A percentile compares a stretch with the other conserved stretches of the same genome.
These are phyloP conservation scores for Polydrusus cervinus DNA, from an alignment of 2,888 invertebrate species.

Conservation along the genomic window DNA sequence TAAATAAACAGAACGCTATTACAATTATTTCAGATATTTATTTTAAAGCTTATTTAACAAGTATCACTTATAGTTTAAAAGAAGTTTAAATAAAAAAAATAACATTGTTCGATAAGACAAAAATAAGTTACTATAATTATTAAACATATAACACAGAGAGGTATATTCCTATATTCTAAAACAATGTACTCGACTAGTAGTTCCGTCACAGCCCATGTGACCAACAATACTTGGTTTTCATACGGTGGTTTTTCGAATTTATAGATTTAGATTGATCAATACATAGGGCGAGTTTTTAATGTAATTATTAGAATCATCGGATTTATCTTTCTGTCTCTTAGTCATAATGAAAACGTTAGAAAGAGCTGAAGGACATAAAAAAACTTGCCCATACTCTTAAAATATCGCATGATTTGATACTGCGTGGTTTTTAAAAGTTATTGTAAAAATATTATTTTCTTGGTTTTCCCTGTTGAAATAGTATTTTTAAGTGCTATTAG, in stretches of 20 bases:
- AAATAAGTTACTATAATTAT: constrained; percentile 53
- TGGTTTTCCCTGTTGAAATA: too few species aligned
- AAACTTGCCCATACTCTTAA: neutral
- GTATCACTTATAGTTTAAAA: constrained; percentile 53
- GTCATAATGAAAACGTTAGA: too few species aligned
- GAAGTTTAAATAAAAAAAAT: constrained; percentile 45
- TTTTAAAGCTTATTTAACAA: constrained; percentile 56
- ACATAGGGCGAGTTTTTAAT: too few species aligned
- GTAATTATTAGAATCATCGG: too few species aligned
- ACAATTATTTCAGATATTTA: constrained; percentile 48
- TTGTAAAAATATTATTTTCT: too few species aligned
- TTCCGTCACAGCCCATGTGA: constrained; percentile 48
- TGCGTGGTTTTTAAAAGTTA: too few species aligned
- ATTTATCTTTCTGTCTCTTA: too few species aligned
- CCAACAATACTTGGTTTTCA: constrained; percentile 43
- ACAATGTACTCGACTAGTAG: constrained; percentile 49
- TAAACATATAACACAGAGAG: constrained; percentile 54
- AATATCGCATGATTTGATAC: neutral
- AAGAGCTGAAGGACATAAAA: too few species aligned
- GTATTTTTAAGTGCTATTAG: too few species aligned
- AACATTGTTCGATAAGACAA: constrained; percentile 49
- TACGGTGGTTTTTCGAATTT: neutral
- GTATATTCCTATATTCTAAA: constrained; percentile 51
- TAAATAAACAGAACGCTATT: constrained; percentile 4
- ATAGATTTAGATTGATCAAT: too few species aligned